Conservation (phyloP, 2,888 invertebrate genomes). For the Gari tellinella region DNA sequence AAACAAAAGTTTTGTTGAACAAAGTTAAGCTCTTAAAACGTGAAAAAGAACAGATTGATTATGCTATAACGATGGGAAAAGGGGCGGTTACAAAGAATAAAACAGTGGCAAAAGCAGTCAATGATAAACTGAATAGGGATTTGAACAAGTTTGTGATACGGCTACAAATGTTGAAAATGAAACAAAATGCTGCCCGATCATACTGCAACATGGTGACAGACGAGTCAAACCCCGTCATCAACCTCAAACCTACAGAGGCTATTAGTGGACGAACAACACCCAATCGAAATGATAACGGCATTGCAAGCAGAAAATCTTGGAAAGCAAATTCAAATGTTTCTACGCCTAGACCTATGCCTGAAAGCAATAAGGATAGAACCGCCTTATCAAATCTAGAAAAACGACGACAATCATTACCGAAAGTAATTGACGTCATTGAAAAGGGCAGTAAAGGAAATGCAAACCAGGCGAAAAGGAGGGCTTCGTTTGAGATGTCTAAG, state of each 20-base stretch:
- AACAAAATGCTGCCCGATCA: slow-evolving; percentile 34
- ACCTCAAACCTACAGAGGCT: no score
- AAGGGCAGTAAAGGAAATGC: no score
- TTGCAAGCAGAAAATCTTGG: neutral
- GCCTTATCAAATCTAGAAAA: no score
- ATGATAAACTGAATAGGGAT: slow-evolving; percentile 49
- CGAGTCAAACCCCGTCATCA: neutral
- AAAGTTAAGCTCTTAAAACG: slow-evolving; percentile 47
- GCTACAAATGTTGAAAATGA: slow-evolving; percentile 47
- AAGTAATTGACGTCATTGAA: no score
- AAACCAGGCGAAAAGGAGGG: no score
- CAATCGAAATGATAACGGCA: neutral
- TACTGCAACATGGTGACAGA: slow-evolving; percentile 5
- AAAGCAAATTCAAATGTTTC: neutral
- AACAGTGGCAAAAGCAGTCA: slow-evolving; percentile 37
- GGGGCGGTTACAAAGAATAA: slow-evolving; percentile 39
- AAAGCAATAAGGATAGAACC: no score
- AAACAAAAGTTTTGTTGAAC: slow-evolving; percentile 45
- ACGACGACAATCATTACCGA: no score
- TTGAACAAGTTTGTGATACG: slow-evolving; percentile 51
- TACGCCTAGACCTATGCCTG: neutral
- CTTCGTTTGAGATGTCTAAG: no score
- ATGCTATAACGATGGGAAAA: slow-evolving; percentile 41
- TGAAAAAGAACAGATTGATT: slow-evolving; percentile 48
- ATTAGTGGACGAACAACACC: neutral